Evolutionary conservation across 92 coral and sea anemone genomes (phyloP).

Genomic region (Montipora capitata): DNA sequence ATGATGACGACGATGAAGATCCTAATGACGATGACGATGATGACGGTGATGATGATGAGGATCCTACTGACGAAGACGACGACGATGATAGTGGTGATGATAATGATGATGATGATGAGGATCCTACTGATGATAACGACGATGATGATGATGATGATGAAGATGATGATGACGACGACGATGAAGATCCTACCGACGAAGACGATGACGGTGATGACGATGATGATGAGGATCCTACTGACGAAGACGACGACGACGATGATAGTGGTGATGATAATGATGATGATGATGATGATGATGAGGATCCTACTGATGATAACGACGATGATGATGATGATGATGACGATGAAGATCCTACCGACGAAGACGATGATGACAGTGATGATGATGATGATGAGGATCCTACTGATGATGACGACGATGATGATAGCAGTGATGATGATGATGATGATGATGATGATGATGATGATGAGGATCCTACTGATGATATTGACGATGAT

Average conservation of each 20-base stretch:
- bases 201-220: neutral
- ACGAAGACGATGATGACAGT: neutral
- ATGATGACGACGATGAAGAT: neutral
- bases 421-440: neutral
- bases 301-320: neutral
- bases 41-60: neutral
- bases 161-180: neutral
- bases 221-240: neutral
- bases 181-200: neutral
- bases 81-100: neutral
- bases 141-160: neutral
- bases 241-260: neutral
- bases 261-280: neutral
- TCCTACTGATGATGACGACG: neutral
- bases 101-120: neutral
- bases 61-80: neutral
- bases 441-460: neutral
- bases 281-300: neutral
- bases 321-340: neutral
- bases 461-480: constrained; percentile 2
- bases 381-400: constrained; percentile 13
- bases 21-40: neutral
- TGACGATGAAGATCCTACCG: neutral
- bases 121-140: neutral
- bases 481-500: neutral